phyloP scores from a whole-genome alignment of 2,888 invertebrate genomes.

The Morpho deidamia region DNA sequence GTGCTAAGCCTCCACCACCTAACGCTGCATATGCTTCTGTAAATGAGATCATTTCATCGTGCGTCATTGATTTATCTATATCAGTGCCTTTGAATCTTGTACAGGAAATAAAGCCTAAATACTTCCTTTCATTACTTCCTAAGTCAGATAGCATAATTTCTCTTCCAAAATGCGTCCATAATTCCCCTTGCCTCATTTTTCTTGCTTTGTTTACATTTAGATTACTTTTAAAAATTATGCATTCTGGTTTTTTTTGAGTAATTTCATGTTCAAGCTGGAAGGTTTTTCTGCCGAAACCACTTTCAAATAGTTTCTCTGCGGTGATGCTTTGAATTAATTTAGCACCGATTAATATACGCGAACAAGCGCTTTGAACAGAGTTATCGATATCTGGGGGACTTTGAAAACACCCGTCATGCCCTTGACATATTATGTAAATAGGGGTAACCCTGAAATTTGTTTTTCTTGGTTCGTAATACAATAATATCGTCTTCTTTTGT shows the following conservation, averaged over 20 bases:
- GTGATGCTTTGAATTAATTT: constrained; percentile 91
- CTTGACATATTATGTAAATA: constrained; percentile 89
- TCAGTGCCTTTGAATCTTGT: constrained; percentile 85
- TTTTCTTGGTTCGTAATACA: constrained; percentile 78
- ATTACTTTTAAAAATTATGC: constrained; percentile 85
- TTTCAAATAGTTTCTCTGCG: constrained; percentile 91
- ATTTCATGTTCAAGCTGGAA: constrained; percentile 86
- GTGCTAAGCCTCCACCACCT: constrained; percentile 93
- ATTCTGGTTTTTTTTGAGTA: constrained; percentile 77
- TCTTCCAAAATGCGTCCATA: constrained; percentile 91
- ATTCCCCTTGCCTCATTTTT: constrained; percentile 84
- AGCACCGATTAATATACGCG: constrained; percentile 86
- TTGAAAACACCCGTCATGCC: constrained; percentile 89
- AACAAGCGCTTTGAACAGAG: constrained; percentile 84
- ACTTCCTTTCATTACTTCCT: constrained; percentile 85
- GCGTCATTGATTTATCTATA: constrained; percentile 80
- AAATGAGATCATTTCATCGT: constrained; percentile 83
- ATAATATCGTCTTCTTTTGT: constrained; percentile 56
- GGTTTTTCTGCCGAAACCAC: constrained; percentile 87
- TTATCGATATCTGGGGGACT: constrained; percentile 80
- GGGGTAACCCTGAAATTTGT: constrained; percentile 84
- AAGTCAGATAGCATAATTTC: constrained; percentile 87
- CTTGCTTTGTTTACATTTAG: constrained; percentile 84
- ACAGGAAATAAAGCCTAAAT: constrained; percentile 92
- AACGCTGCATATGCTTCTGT: constrained; percentile 92